A percentile compares a stretch with the other conserved stretches of the same genome.
These are phyloP conservation scores for Pseudomyrmex concolor DNA, from an alignment of 1,140 invertebrate genomes.

Conservation along the genomic window DNA sequence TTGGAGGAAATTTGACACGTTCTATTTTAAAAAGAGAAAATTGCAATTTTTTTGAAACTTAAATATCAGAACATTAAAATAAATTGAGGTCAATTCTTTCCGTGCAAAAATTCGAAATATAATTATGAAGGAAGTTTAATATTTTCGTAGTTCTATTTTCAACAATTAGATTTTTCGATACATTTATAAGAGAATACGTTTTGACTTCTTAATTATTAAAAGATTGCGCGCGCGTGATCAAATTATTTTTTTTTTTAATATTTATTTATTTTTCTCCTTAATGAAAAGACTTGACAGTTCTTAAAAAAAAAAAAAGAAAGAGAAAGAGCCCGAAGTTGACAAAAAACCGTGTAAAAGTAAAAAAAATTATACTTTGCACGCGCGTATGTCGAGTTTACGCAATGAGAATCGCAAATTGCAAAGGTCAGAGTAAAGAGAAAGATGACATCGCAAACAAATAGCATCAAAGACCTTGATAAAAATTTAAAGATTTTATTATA, in stretches of 20 bases:
- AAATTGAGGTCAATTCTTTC: constrained; percentile 1
- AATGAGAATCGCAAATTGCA: background rate
- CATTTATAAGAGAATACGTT: too few relatives aligned
- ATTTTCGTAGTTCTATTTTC: background rate
- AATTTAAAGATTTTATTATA: too few relatives aligned
- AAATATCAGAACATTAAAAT: background rate
- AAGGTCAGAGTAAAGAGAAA: background rate
- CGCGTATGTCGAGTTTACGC: background rate
- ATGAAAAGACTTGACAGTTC: too few relatives aligned
- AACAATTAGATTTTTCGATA: too few relatives aligned
- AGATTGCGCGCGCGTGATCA: too few relatives aligned
- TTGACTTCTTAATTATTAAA: too few relatives aligned
- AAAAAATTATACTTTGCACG: background rate
- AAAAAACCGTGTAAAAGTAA: background rate
- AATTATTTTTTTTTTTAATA: too few relatives aligned
- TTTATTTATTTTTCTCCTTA: too few relatives aligned
- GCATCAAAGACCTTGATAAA: background rate
- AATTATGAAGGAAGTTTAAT: constrained; percentile 6
- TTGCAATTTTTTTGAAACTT: background rate
- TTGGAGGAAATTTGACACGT: background rate
- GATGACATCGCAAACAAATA: background rate
- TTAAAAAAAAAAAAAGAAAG: too few relatives aligned
- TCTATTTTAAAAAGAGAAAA: background rate
- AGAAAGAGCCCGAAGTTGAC: too few relatives aligned
- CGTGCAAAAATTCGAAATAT: background rate